phyloP scores from a whole-genome alignment of 2,888 invertebrate species.

The Gymnosoma rotundatum region DNA sequence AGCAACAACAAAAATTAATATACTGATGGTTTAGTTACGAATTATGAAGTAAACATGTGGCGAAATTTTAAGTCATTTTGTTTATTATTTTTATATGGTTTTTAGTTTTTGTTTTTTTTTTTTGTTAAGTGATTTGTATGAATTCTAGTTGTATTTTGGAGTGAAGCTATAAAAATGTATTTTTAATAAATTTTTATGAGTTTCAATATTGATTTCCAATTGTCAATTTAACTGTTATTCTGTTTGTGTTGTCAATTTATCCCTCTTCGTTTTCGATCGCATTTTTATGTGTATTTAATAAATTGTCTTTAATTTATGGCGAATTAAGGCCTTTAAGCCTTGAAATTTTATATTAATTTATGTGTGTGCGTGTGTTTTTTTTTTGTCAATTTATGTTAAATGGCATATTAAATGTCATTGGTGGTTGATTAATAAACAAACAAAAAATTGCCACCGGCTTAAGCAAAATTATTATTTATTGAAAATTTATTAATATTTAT shows the following conservation, averaged over 20 bases:
- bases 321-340: conserved; percentile 53
- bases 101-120: not conserved
- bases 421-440: not conserved
- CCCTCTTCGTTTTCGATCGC: not conserved
- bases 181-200: conserved; percentile 59
- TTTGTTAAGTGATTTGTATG: conserved; percentile 31
- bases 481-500: conserved; percentile 9
- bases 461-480: conserved; percentile 14
- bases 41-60: conserved; percentile 61
- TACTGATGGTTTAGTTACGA: conserved; percentile 40
- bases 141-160: conserved; percentile 1
- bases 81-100: conserved; percentile 1
- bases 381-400: conserved; percentile 51
- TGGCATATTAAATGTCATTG: conserved; percentile 47
- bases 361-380: conserved; percentile 5
- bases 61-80: conserved; percentile 58
- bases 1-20: not conserved
- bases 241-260: not conserved
- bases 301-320: conserved; percentile 59
- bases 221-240: conserved; percentile 47
- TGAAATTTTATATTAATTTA: conserved; percentile 42
- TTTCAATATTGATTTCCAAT: conserved; percentile 67
- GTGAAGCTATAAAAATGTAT: conserved; percentile 66
- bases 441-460: not conserved
- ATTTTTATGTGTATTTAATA: conserved; percentile 31